Base-by-base conservation (phyloP, 2,113 vertebrate genomes). In the Pyrgilauda ruficollis region DNA sequence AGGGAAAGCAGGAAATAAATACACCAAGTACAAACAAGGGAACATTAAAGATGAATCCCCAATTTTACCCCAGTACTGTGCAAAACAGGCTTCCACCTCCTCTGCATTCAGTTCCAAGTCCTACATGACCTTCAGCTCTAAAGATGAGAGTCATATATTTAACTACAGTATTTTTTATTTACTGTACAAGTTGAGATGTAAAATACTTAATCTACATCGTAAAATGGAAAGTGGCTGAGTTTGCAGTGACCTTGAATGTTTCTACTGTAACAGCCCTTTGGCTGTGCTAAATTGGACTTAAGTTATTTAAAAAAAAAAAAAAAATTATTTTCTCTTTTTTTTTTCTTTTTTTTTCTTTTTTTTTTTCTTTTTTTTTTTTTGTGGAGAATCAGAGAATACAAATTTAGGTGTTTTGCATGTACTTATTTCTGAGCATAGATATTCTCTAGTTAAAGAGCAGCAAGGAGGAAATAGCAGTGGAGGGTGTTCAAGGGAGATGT, bases 101-200 rank as follows among this genome's bases (percentile, higher is more conserved):
- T 89, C 92, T 81, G 87, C 82, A 96, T 85, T 95, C 77, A 81
- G 26, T 84, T 68, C n/a, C 50, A 61, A 85, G 86, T 90, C 62
- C 52, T 80, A 21, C n/a, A 52, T 95, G 92, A 96, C 96, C 74
- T 94, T 97, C 85, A 1, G 39, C 78, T 89, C 85, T 67, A 50
- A 96, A 96, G 94, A 94, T 83, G 90, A 78, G 94, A 95, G 85
- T 89, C 52, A 66, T 88, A 93, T 92, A 95, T 95, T 81, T 96
- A 94, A 96, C 89, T 75, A 75, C 33, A 89, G 72, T 87, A 93
- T 83, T 96, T 94, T 97, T 97, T 97, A 96, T 97, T 97, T 97
- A 97, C 90, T 89, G 84, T 94, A 55, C 83, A 89, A 50, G 63
- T 89, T 92, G 88, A 91, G 68, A 94, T 97, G 94, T 80, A 94